Conservation (phyloP, 2,797 vertebrate genomes). For the Argyrosomus regius region DNA sequence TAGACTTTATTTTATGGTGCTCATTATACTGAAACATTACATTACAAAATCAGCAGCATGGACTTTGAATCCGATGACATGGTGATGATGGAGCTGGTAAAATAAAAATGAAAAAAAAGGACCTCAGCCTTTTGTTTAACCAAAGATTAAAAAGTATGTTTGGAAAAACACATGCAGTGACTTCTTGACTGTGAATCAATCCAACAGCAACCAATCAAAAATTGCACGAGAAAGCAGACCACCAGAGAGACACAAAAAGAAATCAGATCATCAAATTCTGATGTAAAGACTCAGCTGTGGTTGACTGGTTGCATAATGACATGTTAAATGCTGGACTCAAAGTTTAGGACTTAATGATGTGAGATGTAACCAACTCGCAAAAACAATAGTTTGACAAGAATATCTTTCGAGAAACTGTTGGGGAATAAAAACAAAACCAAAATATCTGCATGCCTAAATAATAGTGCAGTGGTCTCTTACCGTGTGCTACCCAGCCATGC, state of each 20-base stretch:
- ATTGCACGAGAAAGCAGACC: not conserved
- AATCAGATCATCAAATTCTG: not conserved
- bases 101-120: too few species aligned
- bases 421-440: not conserved
- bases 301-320: too few species aligned
- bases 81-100: not conserved
- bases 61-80: not conserved
- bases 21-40: not conserved
- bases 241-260: not conserved
- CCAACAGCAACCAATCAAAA: not conserved
- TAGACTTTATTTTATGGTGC: not conserved
- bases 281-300: not conserved
- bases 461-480: constrained; percentile 79
- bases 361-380: not conserved
- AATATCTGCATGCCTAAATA: not conserved
- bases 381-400: not conserved
- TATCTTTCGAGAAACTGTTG: too few species aligned
- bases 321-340: not conserved
- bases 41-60: not conserved
- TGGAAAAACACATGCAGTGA: not conserved
- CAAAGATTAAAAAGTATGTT: not conserved
- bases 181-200: not conserved
- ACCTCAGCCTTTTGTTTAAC: not conserved
- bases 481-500: constrained; percentile 98
- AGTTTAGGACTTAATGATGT: not conserved